phyloP scores from a whole-genome alignment of 2,888 invertebrate genomes.

The Cheilosia urbana region DNA sequence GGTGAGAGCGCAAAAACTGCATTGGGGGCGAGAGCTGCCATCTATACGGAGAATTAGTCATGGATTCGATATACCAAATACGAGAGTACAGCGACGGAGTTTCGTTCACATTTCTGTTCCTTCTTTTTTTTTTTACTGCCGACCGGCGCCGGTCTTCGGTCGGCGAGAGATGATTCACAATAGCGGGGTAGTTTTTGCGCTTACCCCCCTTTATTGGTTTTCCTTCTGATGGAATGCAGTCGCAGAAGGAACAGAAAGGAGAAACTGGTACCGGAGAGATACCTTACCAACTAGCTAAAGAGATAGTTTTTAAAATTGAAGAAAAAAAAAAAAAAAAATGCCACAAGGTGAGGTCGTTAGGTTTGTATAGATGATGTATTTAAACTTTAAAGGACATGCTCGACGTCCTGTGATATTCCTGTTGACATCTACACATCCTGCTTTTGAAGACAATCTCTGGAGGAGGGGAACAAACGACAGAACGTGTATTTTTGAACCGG shows the following conservation, averaged over 20 bases:
- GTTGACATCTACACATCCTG: constrained; percentile 38
- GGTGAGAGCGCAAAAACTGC: constrained; percentile 57
- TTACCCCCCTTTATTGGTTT: constrained; percentile 8
- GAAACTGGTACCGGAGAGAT: constrained; percentile 19
- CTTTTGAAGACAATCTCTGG: constrained; percentile 19
- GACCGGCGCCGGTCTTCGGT: constrained; percentile 74
- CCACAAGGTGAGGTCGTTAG: constrained; percentile 61
- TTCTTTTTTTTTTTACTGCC: constrained; percentile 53
- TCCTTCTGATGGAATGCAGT: constrained; percentile 62
- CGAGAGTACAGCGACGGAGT: constrained; percentile 16
- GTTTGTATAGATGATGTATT: constrained; percentile 41
- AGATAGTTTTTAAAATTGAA: constrained; percentile 27
- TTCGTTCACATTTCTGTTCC: constrained; percentile 24
- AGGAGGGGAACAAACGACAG: neutral
- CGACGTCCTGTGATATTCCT: constrained; percentile 28
- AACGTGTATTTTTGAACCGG: constrained; percentile 19
- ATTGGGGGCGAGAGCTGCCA: constrained; percentile 57
- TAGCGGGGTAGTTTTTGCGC: constrained; percentile 51
- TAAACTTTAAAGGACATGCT: constrained; percentile 62
- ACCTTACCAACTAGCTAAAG: constrained; percentile 42
- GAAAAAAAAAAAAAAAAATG: neutral
- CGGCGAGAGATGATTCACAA: constrained; percentile 69
- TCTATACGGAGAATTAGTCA: constrained; percentile 68
- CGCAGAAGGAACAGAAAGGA: constrained; percentile 36
- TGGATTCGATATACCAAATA: constrained; percentile 16